phyloP scores from a whole-genome alignment of 2,888 invertebrate species.

The Drosophila barbarae region DNA sequence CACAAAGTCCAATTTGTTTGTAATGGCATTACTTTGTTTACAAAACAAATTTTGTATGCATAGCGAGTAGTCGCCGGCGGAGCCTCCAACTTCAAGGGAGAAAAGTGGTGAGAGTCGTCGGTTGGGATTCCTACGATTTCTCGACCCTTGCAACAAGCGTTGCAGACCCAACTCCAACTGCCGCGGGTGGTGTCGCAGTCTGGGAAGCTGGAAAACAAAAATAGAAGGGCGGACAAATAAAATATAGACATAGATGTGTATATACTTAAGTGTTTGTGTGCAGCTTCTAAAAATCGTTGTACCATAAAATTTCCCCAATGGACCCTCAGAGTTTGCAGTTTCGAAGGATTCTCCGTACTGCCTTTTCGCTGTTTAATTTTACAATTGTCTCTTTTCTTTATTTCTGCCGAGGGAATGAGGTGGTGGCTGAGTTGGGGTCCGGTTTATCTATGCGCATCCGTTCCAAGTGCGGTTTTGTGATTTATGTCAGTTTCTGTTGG shows the following conservation, averaged over 20 bases:
- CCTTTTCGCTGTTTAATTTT: constrained; percentile 72
- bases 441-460: constrained; percentile 61
- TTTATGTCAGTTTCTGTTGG: constrained; percentile 65
- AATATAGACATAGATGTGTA: constrained; percentile 35
- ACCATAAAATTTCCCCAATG: constrained; percentile 77
- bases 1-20: constrained; percentile 75
- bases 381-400: constrained; percentile 68
- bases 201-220: constrained; percentile 20
- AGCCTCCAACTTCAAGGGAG: constrained; percentile 1
- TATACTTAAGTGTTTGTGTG: constrained; percentile 39
- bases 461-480: constrained; percentile 66
- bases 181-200: constrained; percentile 28
- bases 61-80: constrained; percentile 62
- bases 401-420: constrained; percentile 33
- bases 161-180: constrained; percentile 27
- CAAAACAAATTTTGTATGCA: constrained; percentile 74
- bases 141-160: constrained; percentile 32
- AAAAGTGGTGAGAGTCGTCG: constrained; percentile 10
- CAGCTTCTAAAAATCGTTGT: constrained; percentile 68
- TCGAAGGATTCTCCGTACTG: constrained; percentile 57
- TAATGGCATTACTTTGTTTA: constrained; percentile 76
- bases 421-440: constrained; percentile 7
- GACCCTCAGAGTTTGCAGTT: constrained; percentile 55
- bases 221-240: constrained; percentile 26
- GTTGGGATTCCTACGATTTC: constrained; percentile 9